Evolutionary conservation across 2,888 invertebrate species (phyloP).

Genomic region (Emmelina monodactyla): DNA sequence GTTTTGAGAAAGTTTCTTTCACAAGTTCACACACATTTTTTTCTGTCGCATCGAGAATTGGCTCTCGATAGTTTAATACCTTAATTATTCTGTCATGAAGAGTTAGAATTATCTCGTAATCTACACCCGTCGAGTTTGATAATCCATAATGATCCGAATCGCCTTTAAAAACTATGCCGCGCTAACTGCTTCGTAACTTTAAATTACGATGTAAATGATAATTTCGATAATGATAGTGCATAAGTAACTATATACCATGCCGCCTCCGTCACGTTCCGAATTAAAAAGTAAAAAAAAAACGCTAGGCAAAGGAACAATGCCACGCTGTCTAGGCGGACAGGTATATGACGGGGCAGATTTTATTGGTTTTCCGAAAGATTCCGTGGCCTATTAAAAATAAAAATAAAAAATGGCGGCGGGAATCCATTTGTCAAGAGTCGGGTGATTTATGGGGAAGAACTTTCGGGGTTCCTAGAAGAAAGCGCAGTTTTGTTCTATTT

Average conservation of each 20-base stretch:
- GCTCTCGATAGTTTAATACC: too few species aligned
- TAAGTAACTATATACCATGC: slow-evolving; percentile 10
- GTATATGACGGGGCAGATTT: slow-evolving; percentile 66
- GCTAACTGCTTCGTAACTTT: background rate
- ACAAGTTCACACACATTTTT: too few species aligned
- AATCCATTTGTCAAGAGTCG: slow-evolving; percentile 62
- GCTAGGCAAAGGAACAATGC: slow-evolving; percentile 44
- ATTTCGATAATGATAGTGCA: slow-evolving; percentile 20
- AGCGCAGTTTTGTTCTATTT: slow-evolving; percentile 61
- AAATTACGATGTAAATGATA: background rate
- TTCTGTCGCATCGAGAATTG: too few species aligned
- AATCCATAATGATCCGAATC: too few species aligned
- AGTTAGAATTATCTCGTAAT: too few species aligned
- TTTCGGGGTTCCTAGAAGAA: slow-evolving; percentile 59
- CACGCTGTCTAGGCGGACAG: slow-evolving; percentile 63
- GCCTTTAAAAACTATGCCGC: background rate
- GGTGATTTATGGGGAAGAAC: slow-evolving; percentile 61
- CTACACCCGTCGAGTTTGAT: too few species aligned
- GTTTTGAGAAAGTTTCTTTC: background rate
- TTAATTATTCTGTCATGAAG: too few species aligned
- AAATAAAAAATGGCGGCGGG: slow-evolving; percentile 61
- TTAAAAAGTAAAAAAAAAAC: slow-evolving; percentile 27
- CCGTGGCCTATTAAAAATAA: slow-evolving; percentile 63
- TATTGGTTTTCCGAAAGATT: slow-evolving; percentile 67
- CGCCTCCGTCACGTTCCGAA: slow-evolving; percentile 11